Percentiles rank a stretch among this genome's conserved stretches.
Conservation (phyloP, 2,113 vertebrate genomes). For the Microcebus lehilahytsara region DNA sequence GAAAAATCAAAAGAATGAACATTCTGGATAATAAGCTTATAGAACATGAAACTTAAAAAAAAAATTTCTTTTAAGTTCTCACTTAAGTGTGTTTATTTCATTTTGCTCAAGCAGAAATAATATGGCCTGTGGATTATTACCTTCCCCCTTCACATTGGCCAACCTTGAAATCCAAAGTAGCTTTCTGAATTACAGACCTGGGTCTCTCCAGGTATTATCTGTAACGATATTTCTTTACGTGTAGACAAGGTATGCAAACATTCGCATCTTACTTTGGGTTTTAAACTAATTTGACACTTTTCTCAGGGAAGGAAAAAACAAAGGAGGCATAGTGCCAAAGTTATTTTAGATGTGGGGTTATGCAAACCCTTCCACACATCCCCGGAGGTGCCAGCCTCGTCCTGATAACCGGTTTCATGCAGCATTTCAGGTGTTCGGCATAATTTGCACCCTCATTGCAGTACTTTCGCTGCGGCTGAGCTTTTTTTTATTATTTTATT, state of each 20-base stretch:
- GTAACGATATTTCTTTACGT: background rate
- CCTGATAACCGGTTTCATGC: background rate
- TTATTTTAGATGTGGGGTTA: slow-evolving; percentile 70
- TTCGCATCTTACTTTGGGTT: slow-evolving; percentile 48
- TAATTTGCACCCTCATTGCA: slow-evolving; percentile 38
- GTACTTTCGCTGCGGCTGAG: background rate
- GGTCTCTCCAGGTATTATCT: slow-evolving; percentile 9
- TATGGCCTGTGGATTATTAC: background rate
- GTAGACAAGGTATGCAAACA: slow-evolving; percentile 40
- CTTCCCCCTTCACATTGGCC: background rate
- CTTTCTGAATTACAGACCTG: slow-evolving; percentile 16
- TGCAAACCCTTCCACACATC: slow-evolving; percentile 48
- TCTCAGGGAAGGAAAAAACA: background rate
- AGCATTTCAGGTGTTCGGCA: slow-evolving; percentile 45
- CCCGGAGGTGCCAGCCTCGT: slow-evolving; percentile 44
- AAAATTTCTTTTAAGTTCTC: background rate
- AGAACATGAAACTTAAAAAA: background rate
- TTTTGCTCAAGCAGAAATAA: background rate
- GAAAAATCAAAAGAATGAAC: background rate
- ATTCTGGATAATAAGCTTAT: background rate
- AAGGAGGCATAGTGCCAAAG: slow-evolving; percentile 40
- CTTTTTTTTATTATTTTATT: slow-evolving; percentile 33
- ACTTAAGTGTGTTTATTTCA: background rate
- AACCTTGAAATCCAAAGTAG: background rate
- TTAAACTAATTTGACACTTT: slow-evolving; percentile 53